Evolutionary conservation across 2,888 invertebrate genomes (phyloP), one percentile per base, ranked within the genome.

Genomic region (Hylaea fasciaria): DNA sequence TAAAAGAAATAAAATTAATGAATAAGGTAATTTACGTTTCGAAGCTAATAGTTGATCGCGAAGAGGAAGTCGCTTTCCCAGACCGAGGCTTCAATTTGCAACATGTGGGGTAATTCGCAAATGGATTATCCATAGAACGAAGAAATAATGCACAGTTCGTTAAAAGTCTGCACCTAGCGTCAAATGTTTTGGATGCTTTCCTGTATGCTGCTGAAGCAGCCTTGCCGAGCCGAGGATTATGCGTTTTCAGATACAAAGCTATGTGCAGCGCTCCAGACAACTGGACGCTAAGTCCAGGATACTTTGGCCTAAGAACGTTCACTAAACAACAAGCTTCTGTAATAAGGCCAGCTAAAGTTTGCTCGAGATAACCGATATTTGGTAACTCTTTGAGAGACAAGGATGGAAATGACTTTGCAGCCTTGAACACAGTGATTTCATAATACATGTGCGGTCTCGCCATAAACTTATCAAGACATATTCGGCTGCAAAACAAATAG

Each of bases 311-410:
- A 14, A 87, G 54, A 0, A 86, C 87, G 57, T 92, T 91, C 0
- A 93, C 86, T 40, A 89, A 83, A 59, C 92, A 91, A 56, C 95
- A 88, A 0, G 93, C 94, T 57, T 91, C 82, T 1, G 94, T 91
- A 29, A 95, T 75, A 41, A 93, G 76, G 57, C 86, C 87, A 0
- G 92, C 93, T 0, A 94, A 81, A 13, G 92, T 93, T 77, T 94
- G 95, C 68, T 95, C 94, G 16, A 95, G 80, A 76, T 94, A 94
- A 1, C 94, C 95, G 13, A 94, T 71, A 56, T 92, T 78, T 0
- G 95, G 94, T 29, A 95, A 77, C 41, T 83, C 83, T 11, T 87
- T 83, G 45, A 94, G 74, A 17, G 84, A 77, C 13, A 94, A 61
- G 8, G 84, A 70, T 0, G 93, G 87, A 58, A 93, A 90, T 0